These are phyloP conservation scores for Phyllostomus discolor DNA, from an alignment of 2,113 vertebrate genomes.

Conservation along the genomic window DNA sequence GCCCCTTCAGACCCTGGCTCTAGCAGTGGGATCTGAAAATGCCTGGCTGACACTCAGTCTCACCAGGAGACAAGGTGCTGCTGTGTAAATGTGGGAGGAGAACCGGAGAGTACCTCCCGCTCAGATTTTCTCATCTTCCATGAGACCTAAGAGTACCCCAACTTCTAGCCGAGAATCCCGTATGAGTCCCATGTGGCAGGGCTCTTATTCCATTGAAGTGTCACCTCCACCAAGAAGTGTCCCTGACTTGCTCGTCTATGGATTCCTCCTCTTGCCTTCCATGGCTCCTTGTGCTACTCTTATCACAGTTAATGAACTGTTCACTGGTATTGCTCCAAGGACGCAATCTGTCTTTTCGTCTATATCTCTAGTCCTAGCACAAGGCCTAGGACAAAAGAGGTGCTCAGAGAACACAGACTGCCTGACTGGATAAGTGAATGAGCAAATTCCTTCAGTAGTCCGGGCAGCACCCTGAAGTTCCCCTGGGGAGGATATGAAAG, in stretches of 20 bases:
- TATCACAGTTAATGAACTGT: background rate
- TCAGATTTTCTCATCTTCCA: background rate
- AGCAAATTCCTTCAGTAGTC: background rate
- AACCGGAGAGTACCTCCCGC: background rate
- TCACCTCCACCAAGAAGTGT: background rate
- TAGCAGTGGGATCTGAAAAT: background rate
- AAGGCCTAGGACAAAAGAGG: background rate
- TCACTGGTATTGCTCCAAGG: background rate
- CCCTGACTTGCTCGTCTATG: background rate
- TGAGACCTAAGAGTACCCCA: background rate
- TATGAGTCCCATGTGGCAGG: background rate
- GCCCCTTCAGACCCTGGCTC: background rate
- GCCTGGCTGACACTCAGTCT: background rate
- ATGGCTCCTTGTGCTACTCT: background rate
- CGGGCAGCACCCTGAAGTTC: background rate
- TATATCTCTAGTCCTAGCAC: background rate
- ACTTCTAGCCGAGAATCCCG: background rate
- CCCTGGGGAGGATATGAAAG: background rate
- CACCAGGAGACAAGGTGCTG: background rate
- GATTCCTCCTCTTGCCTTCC: background rate
- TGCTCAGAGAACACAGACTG: background rate
- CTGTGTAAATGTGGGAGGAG: background rate
- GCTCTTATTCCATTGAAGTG: background rate
- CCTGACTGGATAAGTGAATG: background rate
- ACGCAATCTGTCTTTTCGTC: background rate